Conservation (phyloP, 1,140 invertebrate genomes). For the Lerema accius region DNA sequence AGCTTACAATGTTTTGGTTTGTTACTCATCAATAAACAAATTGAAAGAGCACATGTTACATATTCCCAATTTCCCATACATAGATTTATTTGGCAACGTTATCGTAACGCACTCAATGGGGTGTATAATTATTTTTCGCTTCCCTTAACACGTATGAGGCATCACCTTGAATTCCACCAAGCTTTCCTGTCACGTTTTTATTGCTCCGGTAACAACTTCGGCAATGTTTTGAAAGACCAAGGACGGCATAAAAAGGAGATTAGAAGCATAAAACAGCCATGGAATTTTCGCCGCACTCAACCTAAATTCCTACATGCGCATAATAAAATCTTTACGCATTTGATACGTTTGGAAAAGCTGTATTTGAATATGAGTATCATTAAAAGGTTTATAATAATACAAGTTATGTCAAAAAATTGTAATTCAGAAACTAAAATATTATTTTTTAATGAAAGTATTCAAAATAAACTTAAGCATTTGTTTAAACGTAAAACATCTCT, state of each 20-base stretch:
- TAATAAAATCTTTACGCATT: slow-evolving; percentile 1
- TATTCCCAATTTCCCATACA: too few species aligned
- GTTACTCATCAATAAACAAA: too few species aligned
- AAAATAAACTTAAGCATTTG: too few species aligned
- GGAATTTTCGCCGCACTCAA: slow-evolving; percentile 1
- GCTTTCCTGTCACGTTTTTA: slow-evolving; percentile 29
- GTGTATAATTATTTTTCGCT: slow-evolving; percentile 24
- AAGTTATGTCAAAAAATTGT: too few species aligned
- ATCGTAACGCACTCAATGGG: not conserved
- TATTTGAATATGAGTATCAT: too few species aligned
- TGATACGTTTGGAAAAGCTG: not conserved
- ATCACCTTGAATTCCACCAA: not conserved
- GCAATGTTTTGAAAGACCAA: slow-evolving; percentile 23
- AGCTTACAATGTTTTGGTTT: too few species aligned
- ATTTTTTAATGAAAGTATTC: too few species aligned
- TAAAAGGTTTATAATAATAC: too few species aligned
- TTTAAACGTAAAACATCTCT: too few species aligned
- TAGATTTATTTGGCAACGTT: not conserved
- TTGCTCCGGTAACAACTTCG: slow-evolving; percentile 21
- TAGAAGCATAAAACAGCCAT: slow-evolving; percentile 24
- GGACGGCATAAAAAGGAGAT: slow-evolving; percentile 20
- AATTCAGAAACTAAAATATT: too few species aligned
- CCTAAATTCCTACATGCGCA: slow-evolving; percentile 6
- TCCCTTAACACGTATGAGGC: slow-evolving; percentile 18
- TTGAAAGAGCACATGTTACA: too few species aligned